These are phyloP conservation scores for Podocnemis expansa DNA, from an alignment of 2,113 vertebrate species.

Conservation along the genomic window DNA sequence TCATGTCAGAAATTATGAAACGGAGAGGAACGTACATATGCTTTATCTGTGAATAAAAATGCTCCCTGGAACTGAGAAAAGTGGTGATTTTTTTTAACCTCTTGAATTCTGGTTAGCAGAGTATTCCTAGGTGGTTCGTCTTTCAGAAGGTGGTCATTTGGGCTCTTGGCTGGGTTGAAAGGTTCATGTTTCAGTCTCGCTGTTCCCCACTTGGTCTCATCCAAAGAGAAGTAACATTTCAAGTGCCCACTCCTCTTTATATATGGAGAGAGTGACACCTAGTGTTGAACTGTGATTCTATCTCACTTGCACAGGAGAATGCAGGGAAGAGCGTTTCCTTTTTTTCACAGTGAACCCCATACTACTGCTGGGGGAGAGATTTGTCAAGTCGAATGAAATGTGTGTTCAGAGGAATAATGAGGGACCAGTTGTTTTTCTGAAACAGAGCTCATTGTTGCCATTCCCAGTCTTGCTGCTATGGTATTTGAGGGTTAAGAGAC, in stretches of 20 bases:
- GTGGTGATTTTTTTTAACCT: neutral
- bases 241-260: neutral
- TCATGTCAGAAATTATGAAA: conserved; percentile 47
- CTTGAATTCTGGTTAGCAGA: neutral
- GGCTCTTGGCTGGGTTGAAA: conserved; percentile 14
- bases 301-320: neutral
- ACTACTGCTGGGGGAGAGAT: neutral
- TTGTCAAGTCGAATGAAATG: neutral
- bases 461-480: neutral
- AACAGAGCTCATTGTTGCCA: neutral
- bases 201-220: neutral
- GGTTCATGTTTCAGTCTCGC: neutral
- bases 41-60: neutral
- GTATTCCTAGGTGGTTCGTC: conserved; percentile 33
- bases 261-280: conserved; percentile 69
- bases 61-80: neutral
- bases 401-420: fast-evolving
- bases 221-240: neutral
- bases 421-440: neutral
- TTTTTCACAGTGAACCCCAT: fast-evolving
- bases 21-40: neutral
- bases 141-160: conserved; percentile 46
- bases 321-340: neutral
- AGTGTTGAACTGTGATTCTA: conserved; percentile 33
- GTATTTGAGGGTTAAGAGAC: fast-evolving